Evolutionary conservation across 2,797 vertebrate species (phyloP), one percentile per base, ranked within the genome.

Genomic region (Liasis olivaceus): DNA sequence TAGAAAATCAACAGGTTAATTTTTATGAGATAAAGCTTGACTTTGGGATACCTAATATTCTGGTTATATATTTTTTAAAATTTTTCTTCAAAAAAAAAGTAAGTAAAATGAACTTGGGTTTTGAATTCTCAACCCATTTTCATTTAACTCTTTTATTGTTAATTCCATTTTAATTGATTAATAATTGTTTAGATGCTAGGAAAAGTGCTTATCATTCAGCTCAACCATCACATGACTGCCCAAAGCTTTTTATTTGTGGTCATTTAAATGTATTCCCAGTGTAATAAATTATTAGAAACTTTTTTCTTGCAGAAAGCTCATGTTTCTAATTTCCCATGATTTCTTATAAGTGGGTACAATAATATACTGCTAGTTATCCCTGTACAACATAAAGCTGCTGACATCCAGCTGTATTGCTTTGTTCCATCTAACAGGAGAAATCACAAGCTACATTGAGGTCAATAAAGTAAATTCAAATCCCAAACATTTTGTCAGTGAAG

Each of bases 1-100:
- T 97, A 90, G 69, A 95, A 97, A 97, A 94, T 92, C 31, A 96
- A 90, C 92, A 94, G 94, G 96, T 96, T 96, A 97, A 96, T 96
- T 97, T 97, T 95, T 77, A 5, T 42, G 28, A 60, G 36, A 90
- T 87, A 87, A 92, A 69, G 24, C 84, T 22, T 54, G 24, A 91
- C 72, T 91, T 69, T 94, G 94, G 94, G 93, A 94, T 81, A 94
- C 95, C 94, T 93, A 89, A 91, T 95, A 90, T 2, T 87, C 95
- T 87, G 96, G 94, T 94, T 95, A 97, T 97, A 95, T 96, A 96
- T 95, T 54, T 51, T 51, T 51, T 51, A 51, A 51, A 54, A 96
- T 95, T 95, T 95, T 95, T 95, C 95, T 94, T 86, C 60, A 28
- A 84, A 42, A 62, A 54, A 90, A 26, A 66, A 64, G 56, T 77